Evolutionary conservation across 2,113 vertebrate species (phyloP).

Genomic region (Trogon surrucura): DNA sequence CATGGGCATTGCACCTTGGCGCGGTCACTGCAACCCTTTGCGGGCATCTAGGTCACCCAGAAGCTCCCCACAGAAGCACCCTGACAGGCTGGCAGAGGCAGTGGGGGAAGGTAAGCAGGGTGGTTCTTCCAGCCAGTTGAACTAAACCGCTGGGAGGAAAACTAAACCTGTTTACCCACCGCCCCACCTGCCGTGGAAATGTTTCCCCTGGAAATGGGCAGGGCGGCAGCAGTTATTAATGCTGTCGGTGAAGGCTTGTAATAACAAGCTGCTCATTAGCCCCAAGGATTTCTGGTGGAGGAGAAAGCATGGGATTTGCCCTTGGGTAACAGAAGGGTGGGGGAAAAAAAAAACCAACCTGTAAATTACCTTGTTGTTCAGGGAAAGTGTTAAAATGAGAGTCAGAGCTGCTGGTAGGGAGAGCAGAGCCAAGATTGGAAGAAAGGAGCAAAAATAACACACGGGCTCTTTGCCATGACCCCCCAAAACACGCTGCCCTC

Average conservation of each 20-base stretch:
- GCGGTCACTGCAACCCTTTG: fast-evolving
- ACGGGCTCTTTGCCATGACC: neutral
- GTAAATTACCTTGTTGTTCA: neutral
- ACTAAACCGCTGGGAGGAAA: neutral
- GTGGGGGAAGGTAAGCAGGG: neutral
- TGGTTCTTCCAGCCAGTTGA: neutral
- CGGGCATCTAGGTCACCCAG: neutral
- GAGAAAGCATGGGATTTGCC: conserved; percentile 42
- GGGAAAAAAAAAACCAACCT: too few relatives aligned
- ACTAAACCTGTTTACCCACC: neutral
- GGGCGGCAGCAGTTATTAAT: neutral
- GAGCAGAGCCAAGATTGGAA: neutral
- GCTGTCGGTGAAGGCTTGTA: neutral
- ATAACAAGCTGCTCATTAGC: neutral
- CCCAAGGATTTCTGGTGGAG: neutral
- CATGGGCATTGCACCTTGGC: neutral
- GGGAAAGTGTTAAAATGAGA: conserved; percentile 4
- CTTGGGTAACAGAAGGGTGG: neutral
- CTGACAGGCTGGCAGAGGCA: neutral
- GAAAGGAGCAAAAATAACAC: neutral
- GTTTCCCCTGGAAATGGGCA: neutral
- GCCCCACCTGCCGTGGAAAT: neutral
- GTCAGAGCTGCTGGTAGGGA: neutral
- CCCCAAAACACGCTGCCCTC: fast-evolving
- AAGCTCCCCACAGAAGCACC: neutral